Evolutionary conservation across 2,888 invertebrate genomes (phyloP), one percentile per base, ranked within the genome.

Genomic region (Tetanocera ferruginea): DNA sequence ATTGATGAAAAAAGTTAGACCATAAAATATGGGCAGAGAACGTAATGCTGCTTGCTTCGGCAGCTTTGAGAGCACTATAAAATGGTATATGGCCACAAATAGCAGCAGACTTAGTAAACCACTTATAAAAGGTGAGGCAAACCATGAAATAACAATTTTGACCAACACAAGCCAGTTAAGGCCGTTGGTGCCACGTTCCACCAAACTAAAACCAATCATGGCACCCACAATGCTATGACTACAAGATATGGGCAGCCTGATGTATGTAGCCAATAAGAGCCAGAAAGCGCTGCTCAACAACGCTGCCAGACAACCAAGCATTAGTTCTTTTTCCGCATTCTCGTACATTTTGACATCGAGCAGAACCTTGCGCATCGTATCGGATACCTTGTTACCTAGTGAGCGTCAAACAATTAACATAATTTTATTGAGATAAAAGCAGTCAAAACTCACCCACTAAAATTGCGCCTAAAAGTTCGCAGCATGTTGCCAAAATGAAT

Each of bases 151-250:
- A 85, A 98, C 95, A 84, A 92, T 91, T 78, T 91, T 91, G 78
- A 93, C 94, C 74, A 98, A 92, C 52, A 95, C 96, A 11, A 91
- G 90, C 97, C 97, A 97, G 81, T 95, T 93, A 55, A 98, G 93
- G 3, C 97, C 97, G 66, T 93, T 90, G 2, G 94, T 92, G 49
- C 99, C 99, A 85, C 95, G 93, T 70, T 97, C 96, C 3, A 98
- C 97, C 80, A 99, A 92, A 62, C 98, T 97, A 90, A 98, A 99
- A 14, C 99, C 99, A 79, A 99, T 95, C 1, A 98, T 98, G 60
- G 99, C 98, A 34, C 99, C 99, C 62, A 99, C 98, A 86, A 99
- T 98, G 84, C 98, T 98, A 91, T 99, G 99, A 1, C 99, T 99
- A 52, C 98, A 99, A n/a, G 98, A 99, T 78, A 99, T 98, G 6